Evolutionary conservation across 2,888 invertebrate genomes (phyloP), one percentile per base, ranked within the genome.

Genomic region (Chironomus riparius): DNA sequence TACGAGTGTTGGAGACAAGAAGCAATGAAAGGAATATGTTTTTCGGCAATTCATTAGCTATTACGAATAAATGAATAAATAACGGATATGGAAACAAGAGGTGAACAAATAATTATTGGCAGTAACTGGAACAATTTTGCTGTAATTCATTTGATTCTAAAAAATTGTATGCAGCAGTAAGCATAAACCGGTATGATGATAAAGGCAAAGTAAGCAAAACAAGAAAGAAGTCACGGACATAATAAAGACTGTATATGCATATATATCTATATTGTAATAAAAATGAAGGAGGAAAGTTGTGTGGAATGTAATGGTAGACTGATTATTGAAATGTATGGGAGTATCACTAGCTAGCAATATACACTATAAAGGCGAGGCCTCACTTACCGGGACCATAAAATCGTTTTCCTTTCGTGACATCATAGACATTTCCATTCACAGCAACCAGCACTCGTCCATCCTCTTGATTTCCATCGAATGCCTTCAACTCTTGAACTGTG

Each of bases 341-440:
- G 65, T 24, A 24, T 65, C 13, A 10, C 18, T 21, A 65, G 24
- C 13, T 24, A 65, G n/a, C n/a, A 65, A 62, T 21, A 65, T 18
- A 24, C 65, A 24, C n/a, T 56, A 18, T 7, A 10, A 18, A 65
- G 65, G 65, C 22, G 12, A 65, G 65, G 65, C 65, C 13, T n/a
- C 21, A 68, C 81, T 83, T 86, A 96, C 97, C 96, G 85, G 97
- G 96, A 22, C 97, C 97, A 85, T 98, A 98, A 84, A 95, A 96
- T 78, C 90, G 87, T 81, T 91, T 92, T 77, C 95, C 96, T 82
- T 89, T 90, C 62, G 97, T 97, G 79, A 92, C 96, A 86, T 98
- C 98, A 85, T 95, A 98, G 73, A 98, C 92, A 86, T 90, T 95
- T 28, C 97, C 95, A 84, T 97, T 97, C 74, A 98, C 94, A 7